Conservation (phyloP, 1,140 invertebrate species). For the Semibalanus balanoides region DNA sequence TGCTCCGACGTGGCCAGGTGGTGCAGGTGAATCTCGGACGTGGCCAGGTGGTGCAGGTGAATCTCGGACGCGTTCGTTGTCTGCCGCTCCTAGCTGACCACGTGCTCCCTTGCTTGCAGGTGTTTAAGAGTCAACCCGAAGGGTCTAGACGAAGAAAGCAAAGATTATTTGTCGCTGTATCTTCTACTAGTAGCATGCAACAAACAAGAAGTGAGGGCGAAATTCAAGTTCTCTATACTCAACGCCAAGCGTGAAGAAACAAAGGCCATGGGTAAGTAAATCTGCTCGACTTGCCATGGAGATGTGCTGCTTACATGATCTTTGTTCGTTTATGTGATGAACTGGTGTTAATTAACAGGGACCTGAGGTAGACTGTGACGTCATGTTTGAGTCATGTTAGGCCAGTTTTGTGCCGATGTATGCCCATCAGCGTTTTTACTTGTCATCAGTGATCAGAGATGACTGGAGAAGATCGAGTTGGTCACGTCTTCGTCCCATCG, state of each 20-base stretch:
- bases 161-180: slow-evolving; percentile 98
- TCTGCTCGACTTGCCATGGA: neutral
- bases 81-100: slow-evolving; percentile 7
- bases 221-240: slow-evolving; percentile 99
- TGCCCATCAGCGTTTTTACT: no score
- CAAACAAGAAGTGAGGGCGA: slow-evolving; percentile 97
- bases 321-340: neutral
- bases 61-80: no score
- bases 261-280: slow-evolving; percentile 83
- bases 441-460: no score
- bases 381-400: no score
- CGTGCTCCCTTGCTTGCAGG: slow-evolving; percentile 38
- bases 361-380: no score
- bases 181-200: slow-evolving; percentile 96
- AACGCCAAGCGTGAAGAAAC: slow-evolving; percentile 99
- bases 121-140: slow-evolving; percentile 98
- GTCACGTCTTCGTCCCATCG: no score
- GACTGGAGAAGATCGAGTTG: no score
- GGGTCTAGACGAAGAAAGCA: slow-evolving; percentile 98
- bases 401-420: no score
- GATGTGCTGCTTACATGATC: neutral
- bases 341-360: neutral
- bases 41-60: no score
- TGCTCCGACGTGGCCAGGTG: no score
- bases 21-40: no score